Evolutionary conservation across 2,797 vertebrate genomes (phyloP), one percentile per base, ranked within the genome.

Genomic region (Pseudochromis fuscus): DNA sequence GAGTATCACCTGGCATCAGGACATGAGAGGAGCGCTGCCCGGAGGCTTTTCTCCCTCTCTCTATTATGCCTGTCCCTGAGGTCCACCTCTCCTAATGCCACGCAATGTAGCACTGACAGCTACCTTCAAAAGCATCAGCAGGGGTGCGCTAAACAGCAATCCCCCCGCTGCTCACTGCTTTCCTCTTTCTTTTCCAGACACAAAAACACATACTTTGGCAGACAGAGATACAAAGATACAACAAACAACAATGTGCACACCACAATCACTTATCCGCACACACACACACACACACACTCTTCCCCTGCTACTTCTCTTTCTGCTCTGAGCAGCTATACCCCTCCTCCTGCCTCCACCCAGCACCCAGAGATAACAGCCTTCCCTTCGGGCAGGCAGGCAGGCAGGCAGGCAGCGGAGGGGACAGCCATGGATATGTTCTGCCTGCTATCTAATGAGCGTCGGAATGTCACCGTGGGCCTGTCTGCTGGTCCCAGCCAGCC

Each of bases 371-470:
- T 85, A 91, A 86, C 85, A 79, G 82, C 83, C 76, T 60, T 70
- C 78, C 83, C 89, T 82, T 70, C 18, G 48, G 88, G 88, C 74
- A 52, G 74, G 55, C 53, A 44, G 56, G 53, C 67, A 58, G 73
- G 77, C 67, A 51, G 69, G 72, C 71, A 65, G 76, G 76, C 71
- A 31, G 77, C 13, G 33, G 52, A 75, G 77, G 88, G 89, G 88
- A 88, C 84, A 77, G 82, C 76, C 70, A 61, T 77, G 88, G 90
- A 89, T 84, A 68, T 91, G 87, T 91, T 91, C 84, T 81, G 88
- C 84, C 81, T 88, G 88, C 90, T 84, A 80, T 88, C 86, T 92
- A 92, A 92, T 91, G 91, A 91, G 90, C 78, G 52, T 77, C 51
- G 67, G 90, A 84, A 91, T 90, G 88, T 89, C 88, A 91, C 86